phyloP scores from a whole-genome alignment of 2,113 vertebrate species.

The Sebastes fasciatus region DNA sequence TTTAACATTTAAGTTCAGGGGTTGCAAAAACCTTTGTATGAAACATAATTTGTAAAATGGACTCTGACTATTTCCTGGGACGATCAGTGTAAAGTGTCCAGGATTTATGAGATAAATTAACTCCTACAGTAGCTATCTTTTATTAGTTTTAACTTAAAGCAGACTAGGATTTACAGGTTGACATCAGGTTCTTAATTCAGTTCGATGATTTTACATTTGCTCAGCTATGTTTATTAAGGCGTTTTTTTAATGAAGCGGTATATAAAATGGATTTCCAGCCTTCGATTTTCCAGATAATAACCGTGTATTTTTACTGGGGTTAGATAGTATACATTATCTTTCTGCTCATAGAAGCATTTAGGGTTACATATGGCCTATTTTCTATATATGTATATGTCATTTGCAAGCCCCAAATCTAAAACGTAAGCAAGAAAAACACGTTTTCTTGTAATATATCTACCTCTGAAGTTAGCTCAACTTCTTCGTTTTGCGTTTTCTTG shows the following conservation, averaged over 20 bases:
- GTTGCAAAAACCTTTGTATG: slow-evolving; percentile 58
- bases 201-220: slow-evolving; percentile 76
- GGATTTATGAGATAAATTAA: slow-evolving; percentile 70
- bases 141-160: slow-evolving; percentile 65
- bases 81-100: slow-evolving; percentile 48
- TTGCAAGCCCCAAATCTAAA: slow-evolving; percentile 82
- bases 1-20: slow-evolving; percentile 70
- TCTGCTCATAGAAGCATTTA: slow-evolving; percentile 74
- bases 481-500: slow-evolving; percentile 73
- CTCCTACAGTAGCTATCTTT: slow-evolving; percentile 44
- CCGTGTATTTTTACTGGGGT: slow-evolving; percentile 52
- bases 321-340: slow-evolving; percentile 68
- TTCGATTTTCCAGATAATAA: slow-evolving; percentile 62
- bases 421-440: slow-evolving; percentile 68
- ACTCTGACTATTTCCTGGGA: slow-evolving; percentile 64
- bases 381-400: slow-evolving; percentile 72
- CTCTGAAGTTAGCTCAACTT: slow-evolving; percentile 82
- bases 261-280: slow-evolving; percentile 72
- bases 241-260: slow-evolving; percentile 70
- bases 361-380: slow-evolving; percentile 75
- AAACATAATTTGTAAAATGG: slow-evolving; percentile 68
- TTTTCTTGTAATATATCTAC: slow-evolving; percentile 64
- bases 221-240: slow-evolving; percentile 82
- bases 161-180: slow-evolving; percentile 73
- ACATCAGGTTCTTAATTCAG: slow-evolving; percentile 77